phyloP scores from a whole-genome alignment of 2,113 vertebrate species.

The Poicephalus meyeri region DNA sequence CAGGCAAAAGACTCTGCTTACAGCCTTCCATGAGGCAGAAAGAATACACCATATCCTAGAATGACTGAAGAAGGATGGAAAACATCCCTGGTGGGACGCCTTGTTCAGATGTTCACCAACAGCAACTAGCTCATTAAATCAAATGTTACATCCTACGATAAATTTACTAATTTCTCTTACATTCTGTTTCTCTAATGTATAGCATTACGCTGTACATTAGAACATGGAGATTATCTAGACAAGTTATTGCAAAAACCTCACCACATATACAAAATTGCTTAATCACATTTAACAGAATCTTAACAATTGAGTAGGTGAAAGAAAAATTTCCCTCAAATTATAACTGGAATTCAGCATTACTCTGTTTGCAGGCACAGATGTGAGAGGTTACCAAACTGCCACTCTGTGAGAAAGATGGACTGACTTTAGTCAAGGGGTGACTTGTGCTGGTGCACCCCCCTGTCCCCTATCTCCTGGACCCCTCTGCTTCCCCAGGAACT shows the following conservation, averaged over 20 bases:
- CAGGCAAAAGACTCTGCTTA: background rate
- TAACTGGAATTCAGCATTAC: background rate
- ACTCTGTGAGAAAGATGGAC: background rate
- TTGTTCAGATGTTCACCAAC: background rate
- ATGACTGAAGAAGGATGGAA: background rate
- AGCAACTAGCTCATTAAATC: background rate
- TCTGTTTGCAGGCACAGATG: background rate
- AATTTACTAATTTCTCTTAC: background rate
- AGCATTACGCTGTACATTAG: background rate
- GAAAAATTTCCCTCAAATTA: background rate
- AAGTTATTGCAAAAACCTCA: background rate
- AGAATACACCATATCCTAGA: background rate
- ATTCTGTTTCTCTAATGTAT: background rate
- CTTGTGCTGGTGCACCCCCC: background rate
- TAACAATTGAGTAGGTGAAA: background rate
- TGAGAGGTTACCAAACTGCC: background rate
- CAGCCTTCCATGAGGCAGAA: background rate
- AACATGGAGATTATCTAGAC: background rate
- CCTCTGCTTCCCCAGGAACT: background rate
- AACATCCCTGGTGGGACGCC: background rate
- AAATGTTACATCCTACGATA: background rate
- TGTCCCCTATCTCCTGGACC: background rate
- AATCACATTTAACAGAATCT: background rate
- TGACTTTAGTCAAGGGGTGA: background rate
- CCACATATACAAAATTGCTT: background rate